Base-by-base conservation (phyloP, 2,888 invertebrate species). In the Scaptomyza flava region DNA sequence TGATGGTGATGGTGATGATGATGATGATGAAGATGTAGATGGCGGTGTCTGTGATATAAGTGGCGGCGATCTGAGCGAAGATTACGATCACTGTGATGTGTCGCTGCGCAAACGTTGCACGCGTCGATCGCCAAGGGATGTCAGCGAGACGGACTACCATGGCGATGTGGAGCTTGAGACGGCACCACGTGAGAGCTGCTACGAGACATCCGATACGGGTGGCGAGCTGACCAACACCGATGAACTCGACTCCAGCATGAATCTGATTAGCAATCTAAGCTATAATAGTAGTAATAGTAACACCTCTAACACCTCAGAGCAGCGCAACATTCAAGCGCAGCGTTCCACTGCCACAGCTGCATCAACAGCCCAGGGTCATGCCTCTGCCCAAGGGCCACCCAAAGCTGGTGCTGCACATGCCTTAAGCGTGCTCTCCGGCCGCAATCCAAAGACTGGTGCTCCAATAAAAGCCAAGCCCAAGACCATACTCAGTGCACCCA, bases 261-360 rank as follows among this genome's bases (percentile, higher is more conserved):
- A 92, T 81, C 83, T 91, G 65, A 88, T 89, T 68, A 91, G 91
- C 90, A 91, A 90, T 81, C 83, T 92, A 87, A 91, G 90, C 89
- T 91, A 84, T 91, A 91, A 91, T 88, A 91, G 91, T 89, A 91
- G 91, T 91, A 91, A 90, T 89, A 92, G 91, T 89, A 91, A 91
- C 76, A 89, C 89, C 71, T 92, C 91, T 68, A 89, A 91, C 82
- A 87, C 69, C 65, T 79, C 82, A 23, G 89, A 90, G 59, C 86
- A 87, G 72, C 89, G 78, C 62, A 48, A 46, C 36, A 30, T 20
- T n/a, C 60, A 33, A 45, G 53, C 51, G 59, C 65, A 59, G 31
- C 68, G 38, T 58, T 51, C 71, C 68, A 66, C 52, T 51, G 67
- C 68, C 60, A 53, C 34, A 6, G 42, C 43, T 3, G 9, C 47